Evolutionary conservation across 2,888 invertebrate genomes (phyloP), one percentile per base, ranked within the genome.

Genomic region (Tromatobia lineatoria): DNA sequence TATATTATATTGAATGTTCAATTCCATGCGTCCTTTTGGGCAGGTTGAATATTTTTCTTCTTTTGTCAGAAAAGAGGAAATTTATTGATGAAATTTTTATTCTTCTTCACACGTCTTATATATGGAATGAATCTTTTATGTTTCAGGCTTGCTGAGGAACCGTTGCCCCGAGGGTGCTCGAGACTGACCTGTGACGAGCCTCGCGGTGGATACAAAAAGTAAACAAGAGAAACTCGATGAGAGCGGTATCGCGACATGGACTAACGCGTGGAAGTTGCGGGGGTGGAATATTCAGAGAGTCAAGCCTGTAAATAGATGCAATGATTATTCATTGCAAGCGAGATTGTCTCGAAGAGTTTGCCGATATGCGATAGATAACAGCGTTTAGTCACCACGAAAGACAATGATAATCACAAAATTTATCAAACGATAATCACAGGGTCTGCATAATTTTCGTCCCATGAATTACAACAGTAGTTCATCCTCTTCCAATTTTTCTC

Each of bases 61-160:
- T n/a, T 50, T 3, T 34, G 20, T 8, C 34, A 23, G 3, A 54
- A 10, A 54, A 3, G 52, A 20, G 20, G 2, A 1, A 10, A 20
- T 20, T 0, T 8, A 52, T 52, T 59, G 25, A 29, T 59, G 29
- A 15, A 20, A 20, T 13, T 38, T 15, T 50, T 3, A 42, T 10
- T 54, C 1, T 25, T 54, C 20, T 54, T 54, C 54, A 23, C 23
- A 23, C 20, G 23, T 54, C 3, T 54, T n/a, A n/a, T 3, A 42
- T 23, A n/a, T n/a, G 20, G 25, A 25, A 67, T 29, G 38, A 34
- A 52, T 76, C 42, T 57, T 38, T 80, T 83, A 52, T 84, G 78
- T 67, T 90, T 29, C 88, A 91, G 91, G 91, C 91, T 82, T 91
- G 91, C 91, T 91, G 91, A 91, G 89, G 86, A 80, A 87, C 78